These are phyloP conservation scores for Pardalotus punctatus DNA, from an alignment of 2,113 vertebrate species.

Conservation along the genomic window DNA sequence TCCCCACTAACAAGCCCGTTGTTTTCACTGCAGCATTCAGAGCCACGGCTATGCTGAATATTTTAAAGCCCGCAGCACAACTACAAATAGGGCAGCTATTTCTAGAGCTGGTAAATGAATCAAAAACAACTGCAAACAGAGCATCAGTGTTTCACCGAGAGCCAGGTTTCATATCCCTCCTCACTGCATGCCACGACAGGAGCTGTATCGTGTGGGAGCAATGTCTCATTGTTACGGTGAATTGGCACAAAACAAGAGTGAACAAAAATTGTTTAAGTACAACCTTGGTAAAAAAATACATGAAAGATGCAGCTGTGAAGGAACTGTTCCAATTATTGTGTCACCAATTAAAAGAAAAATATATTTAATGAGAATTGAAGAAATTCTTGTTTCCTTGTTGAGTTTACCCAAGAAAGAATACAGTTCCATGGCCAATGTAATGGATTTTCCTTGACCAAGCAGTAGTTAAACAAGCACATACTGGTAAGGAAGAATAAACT, in stretches of 20 bases:
- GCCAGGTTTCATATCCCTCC: not conserved
- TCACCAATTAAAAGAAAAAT: not conserved
- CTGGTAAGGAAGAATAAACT: not conserved
- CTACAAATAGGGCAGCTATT: not conserved
- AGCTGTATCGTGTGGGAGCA: not conserved
- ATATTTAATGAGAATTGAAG: not conserved
- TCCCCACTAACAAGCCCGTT: accelerated
- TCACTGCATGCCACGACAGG: accelerated
- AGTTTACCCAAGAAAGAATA: not conserved
- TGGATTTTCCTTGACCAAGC: not conserved
- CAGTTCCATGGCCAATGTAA: not conserved
- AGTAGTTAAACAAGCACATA: not conserved
- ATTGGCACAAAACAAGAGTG: accelerated
- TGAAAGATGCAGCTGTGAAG: not conserved
- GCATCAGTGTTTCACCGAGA: accelerated
- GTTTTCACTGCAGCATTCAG: not conserved
- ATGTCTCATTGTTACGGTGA: not conserved
- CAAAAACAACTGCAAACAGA: not conserved
- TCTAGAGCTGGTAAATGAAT: not conserved
- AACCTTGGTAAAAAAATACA: not conserved
- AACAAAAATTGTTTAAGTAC: not conserved
- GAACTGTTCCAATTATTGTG: not conserved
- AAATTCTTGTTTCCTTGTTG: not conserved
- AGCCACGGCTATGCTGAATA: not conserved
- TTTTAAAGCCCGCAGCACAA: not conserved